Base-by-base conservation (phyloP, 1,140 invertebrate species). In the Carposina sasakii region DNA sequence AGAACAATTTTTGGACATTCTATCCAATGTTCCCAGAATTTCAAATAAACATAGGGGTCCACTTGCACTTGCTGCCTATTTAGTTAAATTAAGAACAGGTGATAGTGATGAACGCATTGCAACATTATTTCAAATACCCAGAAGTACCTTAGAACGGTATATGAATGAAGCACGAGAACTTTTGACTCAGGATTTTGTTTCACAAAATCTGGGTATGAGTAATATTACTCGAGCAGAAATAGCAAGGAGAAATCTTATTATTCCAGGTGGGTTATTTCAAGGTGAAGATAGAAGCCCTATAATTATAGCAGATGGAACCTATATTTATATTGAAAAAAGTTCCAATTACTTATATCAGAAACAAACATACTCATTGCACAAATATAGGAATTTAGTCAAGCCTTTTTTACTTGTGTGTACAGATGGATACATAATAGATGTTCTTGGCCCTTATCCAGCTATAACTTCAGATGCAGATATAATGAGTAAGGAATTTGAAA, bases 81-180 rank as follows among this genome's bases (percentile, higher is more conserved):
- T 59, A 36, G 24, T 54, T 10, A 58, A 58, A 48, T 24, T 54
- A n/a, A 34, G 56, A 46, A 58, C 43, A 9, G 56, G 51, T 2
- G 56, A 58, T 17, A 44, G 42, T 12, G 23, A 50, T 26, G 43
- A 47, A 26, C 40, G 50, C 33, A 48, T 58, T 13, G 15, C 51
- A 16, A n/a, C 43, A 16, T 30, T 53, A 9, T 34, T 57, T 6
- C 23, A 20, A 43, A 44, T 54, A 15, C 39, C 41, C 16, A 28
- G 44, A 8, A 23, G 49, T 17, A 50, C 55, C 16, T 33, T 53
- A 34, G 47, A 48, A 41, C 5, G 3, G 4, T 17, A 42, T 13
- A 48, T 50, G 49, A 30, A 48, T 17, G 48, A 37, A 44, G 44
- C 46, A 6, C 20, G 42, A 24, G 36, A 57, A 10, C 13, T 40